Evolutionary conservation across 1,140 invertebrate genomes (phyloP).

Genomic region (Caenorhabditis inopinata): DNA sequence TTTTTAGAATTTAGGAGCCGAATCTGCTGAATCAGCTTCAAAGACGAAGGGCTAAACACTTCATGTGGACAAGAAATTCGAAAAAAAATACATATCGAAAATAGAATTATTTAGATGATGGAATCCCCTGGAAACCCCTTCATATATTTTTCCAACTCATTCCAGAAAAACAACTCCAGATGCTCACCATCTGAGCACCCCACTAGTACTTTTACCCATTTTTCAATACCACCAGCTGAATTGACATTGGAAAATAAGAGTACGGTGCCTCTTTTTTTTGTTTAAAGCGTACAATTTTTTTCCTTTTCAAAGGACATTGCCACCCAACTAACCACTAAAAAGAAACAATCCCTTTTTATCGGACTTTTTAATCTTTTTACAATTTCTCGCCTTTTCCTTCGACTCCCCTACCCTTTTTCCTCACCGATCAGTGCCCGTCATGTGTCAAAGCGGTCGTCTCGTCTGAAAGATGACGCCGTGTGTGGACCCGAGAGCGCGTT

Average conservation of each 20-base stretch:
- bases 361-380: background rate
- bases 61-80: too few species aligned
- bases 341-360: background rate
- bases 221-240: background rate
- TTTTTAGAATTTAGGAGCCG: too few species aligned
- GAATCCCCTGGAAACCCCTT: too few species aligned
- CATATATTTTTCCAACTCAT: too few species aligned
- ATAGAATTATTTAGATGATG: too few species aligned
- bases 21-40: too few species aligned
- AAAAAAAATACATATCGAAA: too few species aligned
- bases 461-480: slow-evolving; percentile 2
- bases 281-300: too few species aligned
- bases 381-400: background rate
- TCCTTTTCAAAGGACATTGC: too few species aligned
- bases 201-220: background rate
- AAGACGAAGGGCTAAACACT: too few species aligned
- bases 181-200: background rate
- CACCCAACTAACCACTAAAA: background rate
- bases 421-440: background rate
- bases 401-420: too few species aligned
- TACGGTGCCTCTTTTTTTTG: background rate
- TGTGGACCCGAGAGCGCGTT: background rate
- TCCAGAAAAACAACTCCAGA: background rate
- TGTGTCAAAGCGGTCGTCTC: background rate
- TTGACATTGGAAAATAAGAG: background rate